Evolutionary conservation across 2,888 invertebrate genomes (phyloP).

Genomic region (Microplitis deprimator): DNA sequence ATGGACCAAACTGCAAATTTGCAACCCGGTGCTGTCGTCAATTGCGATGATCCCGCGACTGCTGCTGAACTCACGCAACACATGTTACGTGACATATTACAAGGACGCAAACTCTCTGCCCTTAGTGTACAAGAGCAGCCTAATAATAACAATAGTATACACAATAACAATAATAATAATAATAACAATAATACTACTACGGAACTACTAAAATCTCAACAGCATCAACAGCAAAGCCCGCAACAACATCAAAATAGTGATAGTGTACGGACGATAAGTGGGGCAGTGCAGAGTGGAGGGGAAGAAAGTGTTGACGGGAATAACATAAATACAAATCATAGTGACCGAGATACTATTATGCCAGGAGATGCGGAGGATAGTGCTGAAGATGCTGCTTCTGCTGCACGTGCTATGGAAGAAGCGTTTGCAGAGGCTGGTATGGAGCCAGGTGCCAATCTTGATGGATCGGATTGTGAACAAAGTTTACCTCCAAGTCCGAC

Average conservation of each 20-base stretch:
- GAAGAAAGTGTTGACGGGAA: slow-evolving; percentile 68
- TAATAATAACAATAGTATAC: slow-evolving; percentile 72
- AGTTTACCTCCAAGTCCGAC: slow-evolving; percentile 68
- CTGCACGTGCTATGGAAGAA: slow-evolving; percentile 75
- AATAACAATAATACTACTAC: slow-evolving; percentile 74
- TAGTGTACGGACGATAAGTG: slow-evolving; percentile 67
- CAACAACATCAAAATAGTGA: slow-evolving; percentile 67
- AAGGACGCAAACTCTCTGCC: slow-evolving; percentile 88
- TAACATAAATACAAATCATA: slow-evolving; percentile 64
- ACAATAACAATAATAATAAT: slow-evolving; percentile 74
- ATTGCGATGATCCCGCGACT: slow-evolving; percentile 74
- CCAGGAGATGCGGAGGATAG: slow-evolving; percentile 69
- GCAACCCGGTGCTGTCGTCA: slow-evolving; percentile 74
- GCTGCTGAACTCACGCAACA: slow-evolving; percentile 80
- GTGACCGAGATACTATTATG: slow-evolving; percentile 69
- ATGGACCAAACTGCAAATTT: slow-evolving; percentile 70
- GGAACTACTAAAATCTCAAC: slow-evolving; percentile 73
- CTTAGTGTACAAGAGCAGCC: slow-evolving; percentile 81
- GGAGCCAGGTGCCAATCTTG: slow-evolving; percentile 70
- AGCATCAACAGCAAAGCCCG: slow-evolving; percentile 72
- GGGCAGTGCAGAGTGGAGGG: slow-evolving; percentile 70
- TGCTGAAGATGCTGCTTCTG: slow-evolving; percentile 70
- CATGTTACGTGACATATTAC: slow-evolving; percentile 91
- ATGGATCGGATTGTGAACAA: slow-evolving; percentile 69
- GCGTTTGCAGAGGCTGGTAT: slow-evolving; percentile 78